Conservation (phyloP, 2,888 invertebrate species). For the Theretra japonica region DNA sequence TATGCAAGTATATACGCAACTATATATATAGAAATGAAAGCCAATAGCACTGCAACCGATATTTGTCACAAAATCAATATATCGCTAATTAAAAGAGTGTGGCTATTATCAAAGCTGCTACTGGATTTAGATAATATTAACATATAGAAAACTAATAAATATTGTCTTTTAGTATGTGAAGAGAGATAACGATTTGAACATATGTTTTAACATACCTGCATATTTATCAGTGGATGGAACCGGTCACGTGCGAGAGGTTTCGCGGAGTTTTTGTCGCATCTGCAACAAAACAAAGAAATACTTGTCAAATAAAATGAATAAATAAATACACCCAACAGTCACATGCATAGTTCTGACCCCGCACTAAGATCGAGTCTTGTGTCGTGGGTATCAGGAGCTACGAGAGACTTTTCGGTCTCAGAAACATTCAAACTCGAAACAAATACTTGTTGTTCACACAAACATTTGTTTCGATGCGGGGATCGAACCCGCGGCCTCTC, state of each 20-base stretch:
- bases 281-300: background rate
- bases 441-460: too few relatives aligned
- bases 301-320: background rate
- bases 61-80: background rate
- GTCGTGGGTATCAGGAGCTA: too few relatives aligned
- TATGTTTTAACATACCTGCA: constrained; percentile 22
- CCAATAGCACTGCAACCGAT: too few relatives aligned
- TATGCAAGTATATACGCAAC: too few relatives aligned
- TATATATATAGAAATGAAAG: too few relatives aligned
- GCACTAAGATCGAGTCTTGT: too few relatives aligned
- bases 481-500: too few relatives aligned
- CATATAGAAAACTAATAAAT: constrained; percentile 24
- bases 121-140: constrained; percentile 23
- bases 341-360: too few relatives aligned
- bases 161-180: constrained; percentile 6
- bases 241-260: background rate
- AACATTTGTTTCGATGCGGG: too few relatives aligned
- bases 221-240: background rate
- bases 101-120: constrained; percentile 23
- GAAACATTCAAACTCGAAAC: too few relatives aligned
- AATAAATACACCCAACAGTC: too few relatives aligned
- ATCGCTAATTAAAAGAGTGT: background rate
- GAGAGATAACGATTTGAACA: constrained; percentile 15
- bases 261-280: background rate
- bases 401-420: too few relatives aligned